These are phyloP conservation scores for Leptopilina boulardi DNA, from an alignment of 1,140 invertebrate genomes.

Conservation along the genomic window DNA sequence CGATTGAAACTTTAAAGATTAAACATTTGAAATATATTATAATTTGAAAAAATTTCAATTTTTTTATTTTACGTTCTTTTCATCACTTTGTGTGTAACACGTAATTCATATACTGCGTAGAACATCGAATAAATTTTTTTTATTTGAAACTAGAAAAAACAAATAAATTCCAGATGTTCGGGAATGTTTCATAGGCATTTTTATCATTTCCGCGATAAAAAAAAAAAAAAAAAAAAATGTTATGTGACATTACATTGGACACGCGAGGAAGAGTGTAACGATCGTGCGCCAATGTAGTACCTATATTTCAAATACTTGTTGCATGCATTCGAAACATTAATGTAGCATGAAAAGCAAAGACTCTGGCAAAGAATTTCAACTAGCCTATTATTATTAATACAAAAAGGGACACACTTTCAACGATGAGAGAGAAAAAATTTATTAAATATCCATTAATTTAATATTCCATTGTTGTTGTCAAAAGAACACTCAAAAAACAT, in stretches of 20 bases:
- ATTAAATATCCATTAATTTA: too few relatives aligned
- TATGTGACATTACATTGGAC: conserved; percentile 23
- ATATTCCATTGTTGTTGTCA: too few relatives aligned
- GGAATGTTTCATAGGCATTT: conserved; percentile 14
- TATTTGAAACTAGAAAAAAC: background rate
- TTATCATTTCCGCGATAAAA: conserved; percentile 5
- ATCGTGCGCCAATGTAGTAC: conserved; percentile 19
- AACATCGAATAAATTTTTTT: background rate
- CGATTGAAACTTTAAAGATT: too few relatives aligned
- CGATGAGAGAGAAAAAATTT: too few relatives aligned
- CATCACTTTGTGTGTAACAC: too few relatives aligned
- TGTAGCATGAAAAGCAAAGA: conserved; percentile 25
- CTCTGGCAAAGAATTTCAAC: conserved; percentile 2
- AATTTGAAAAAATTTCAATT: too few relatives aligned
- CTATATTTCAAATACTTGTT: conserved; percentile 34
- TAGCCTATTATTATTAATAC: background rate
- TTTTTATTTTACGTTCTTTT: too few relatives aligned
- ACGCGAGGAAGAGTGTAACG: conserved; percentile 20
- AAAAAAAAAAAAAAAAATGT: background rate
- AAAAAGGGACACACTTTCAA: too few relatives aligned
- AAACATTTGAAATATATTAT: too few relatives aligned
- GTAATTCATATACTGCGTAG: too few relatives aligned
- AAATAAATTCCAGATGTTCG: background rate
- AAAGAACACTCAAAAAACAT: too few relatives aligned
- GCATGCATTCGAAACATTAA: conserved; percentile 21